Evolutionary conservation across 2,888 invertebrate genomes (phyloP), one percentile per base, ranked within the genome.

Genomic region (Chouioia cunea): DNA sequence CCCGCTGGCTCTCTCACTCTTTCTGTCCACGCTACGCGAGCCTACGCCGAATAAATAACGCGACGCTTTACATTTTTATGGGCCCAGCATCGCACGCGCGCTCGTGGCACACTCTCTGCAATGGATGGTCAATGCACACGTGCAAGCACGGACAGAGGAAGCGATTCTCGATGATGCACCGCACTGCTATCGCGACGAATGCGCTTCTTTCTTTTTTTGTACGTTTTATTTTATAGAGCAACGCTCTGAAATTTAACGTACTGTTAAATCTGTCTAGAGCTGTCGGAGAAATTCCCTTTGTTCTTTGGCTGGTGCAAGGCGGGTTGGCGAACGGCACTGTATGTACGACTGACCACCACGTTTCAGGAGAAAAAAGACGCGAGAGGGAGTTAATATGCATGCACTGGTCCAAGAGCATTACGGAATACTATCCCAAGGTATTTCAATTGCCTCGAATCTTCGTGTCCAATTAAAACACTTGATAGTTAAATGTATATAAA

Each of bases 21-120:
- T 15, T 15, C 16, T 16, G 50, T 50, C 16, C 18, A 6, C 50
- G 50, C 18, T 6, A 50, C n/a, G 75, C 62, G 64, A 75, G 75
- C 75, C 76, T 76, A 77, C 75, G 77, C 63, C 78, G 74, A 77
- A 82, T 81, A 82, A 82, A 82, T 82, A 81, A 81, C 79, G 14
- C 6, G 22, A 27, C 48, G 46, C 73, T 82, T 81, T 80, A 79
- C 80, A 80, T 79, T 81, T 82, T 82, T 82, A 80, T 77, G 77
- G 77, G 52, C 54, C 27, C 10, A 36, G 36, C 36, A 10, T 1
- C 36, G 36, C 6, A 36, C 36, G 1, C 36, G n/a, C n/a, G n/a
- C n/a, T n/a, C n/a, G n/a, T n/a, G n/a, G n/a, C n/a, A n/a, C 10
- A 1, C 10, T 1, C 69, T 70, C 59, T 56, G 74, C 73, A 77